A percentile compares a stretch with the other conserved stretches of the same genome.
phyloP scores from a whole-genome alignment of 1,140 invertebrate genomes.

The Cryptotermes secundus region DNA sequence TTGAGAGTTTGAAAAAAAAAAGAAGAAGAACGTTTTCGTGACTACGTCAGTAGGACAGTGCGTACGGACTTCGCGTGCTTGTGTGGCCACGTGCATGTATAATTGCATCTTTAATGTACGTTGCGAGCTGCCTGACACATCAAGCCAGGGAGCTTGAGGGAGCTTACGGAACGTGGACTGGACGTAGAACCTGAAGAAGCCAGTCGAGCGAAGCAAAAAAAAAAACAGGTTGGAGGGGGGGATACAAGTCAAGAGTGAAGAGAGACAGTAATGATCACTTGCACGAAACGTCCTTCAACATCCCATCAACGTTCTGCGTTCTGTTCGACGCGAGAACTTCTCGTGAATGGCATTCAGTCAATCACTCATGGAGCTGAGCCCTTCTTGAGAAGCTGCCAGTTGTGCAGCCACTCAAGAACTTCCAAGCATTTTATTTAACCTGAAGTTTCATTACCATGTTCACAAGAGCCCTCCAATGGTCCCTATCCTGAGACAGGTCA shows the following conservation, averaged over 20 bases:
- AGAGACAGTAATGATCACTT: neutral
- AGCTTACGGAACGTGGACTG: too few relatives aligned
- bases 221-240: neutral
- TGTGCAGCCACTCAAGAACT: too few relatives aligned
- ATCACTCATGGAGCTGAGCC: too few relatives aligned
- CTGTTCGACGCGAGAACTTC: neutral
- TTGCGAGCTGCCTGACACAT: neutral
- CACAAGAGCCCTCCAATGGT: too few relatives aligned
- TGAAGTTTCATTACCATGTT: too few relatives aligned
- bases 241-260: neutral
- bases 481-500: too few relatives aligned
- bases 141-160: neutral
- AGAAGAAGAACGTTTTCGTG: too few relatives aligned
- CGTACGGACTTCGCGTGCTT: neutral
- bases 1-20: neutral
- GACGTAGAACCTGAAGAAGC: neutral
- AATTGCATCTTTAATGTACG: neutral
- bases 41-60: neutral
- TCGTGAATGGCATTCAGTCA: neutral
- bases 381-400: too few relatives aligned
- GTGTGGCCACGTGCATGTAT: constrained; percentile 7
- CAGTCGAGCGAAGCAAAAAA: neutral
- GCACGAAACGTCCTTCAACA: constrained; percentile 4
- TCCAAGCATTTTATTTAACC: too few relatives aligned
- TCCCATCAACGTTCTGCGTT: neutral